Base-by-base conservation (phyloP, 2,888 invertebrate genomes). In the Orchestes rusci region DNA sequence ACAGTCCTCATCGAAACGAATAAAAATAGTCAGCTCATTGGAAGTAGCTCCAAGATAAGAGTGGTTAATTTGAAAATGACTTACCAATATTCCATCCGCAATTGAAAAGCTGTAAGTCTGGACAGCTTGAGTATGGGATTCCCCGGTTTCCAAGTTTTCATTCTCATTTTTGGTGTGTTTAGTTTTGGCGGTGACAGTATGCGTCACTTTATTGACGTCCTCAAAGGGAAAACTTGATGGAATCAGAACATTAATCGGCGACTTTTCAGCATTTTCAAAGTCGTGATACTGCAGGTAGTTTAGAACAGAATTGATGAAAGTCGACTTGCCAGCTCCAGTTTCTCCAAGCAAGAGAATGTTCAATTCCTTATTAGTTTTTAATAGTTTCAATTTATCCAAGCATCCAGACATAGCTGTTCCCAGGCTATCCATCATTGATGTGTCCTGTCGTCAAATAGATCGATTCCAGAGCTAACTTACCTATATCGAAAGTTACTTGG, bases 291-390 rank as follows among this genome's bases (percentile, higher is more conserved):
- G 53, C 13, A 64, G 39, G 42, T 66, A 66, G 48, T 65, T 65
- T 3, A 58, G 59, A 31, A 66, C 48, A 4, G 65, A 53, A 47
- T 66, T 66, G 18, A 66, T 64, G 33, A 66, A 63, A 0, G 66
- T 66, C 0, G 66, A 65, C 54, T 66, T 66, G 34, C 66, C 66
- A 4, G 63, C 61, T 13, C 66, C 66, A 4, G 63, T 63, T 53
- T 60, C 61, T 1, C 66, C 66, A 29, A 66, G 47, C 2, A 66
- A 51, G 4, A 66, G 54, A 27, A 66, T 62, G 40, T 66, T 66
- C 5, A 65, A 56, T 20, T 59, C 58, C 4, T 52, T 45, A 5
- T 28, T 36, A 16, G n/a, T n/a, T n/a, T n/a, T n/a, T n/a, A n/a
- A n/a, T n/a, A n/a, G n/a, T n/a, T n/a, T n/a, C n/a, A n/a, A n/a